These are phyloP conservation scores for Oasisia sp. DNA, from an alignment of 2,888 invertebrate species.

Conservation along the genomic window DNA sequence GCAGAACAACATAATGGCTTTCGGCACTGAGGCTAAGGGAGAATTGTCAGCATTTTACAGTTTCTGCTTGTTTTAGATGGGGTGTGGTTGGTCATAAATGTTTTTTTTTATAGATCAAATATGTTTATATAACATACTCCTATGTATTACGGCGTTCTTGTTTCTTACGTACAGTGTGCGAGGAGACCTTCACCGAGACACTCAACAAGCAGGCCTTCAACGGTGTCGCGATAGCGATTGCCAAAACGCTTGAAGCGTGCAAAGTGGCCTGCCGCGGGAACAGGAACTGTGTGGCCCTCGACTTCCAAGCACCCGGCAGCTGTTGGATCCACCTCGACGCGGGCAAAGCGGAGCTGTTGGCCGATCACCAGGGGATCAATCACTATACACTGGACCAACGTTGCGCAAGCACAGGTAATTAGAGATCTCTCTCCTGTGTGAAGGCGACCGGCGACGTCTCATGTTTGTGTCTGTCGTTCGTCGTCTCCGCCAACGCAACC, in stretches of 20 bases:
- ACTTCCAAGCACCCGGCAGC: neutral
- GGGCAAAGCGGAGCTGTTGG: neutral
- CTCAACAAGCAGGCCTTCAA: neutral
- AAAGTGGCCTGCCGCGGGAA: neutral
- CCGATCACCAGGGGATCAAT: neutral
- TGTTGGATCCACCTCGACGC: neutral
- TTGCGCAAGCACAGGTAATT: neutral
- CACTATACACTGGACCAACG: neutral
- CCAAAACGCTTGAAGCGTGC: neutral
- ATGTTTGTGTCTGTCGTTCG: neutral
- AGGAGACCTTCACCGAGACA: neutral
- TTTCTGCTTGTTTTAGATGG: too few species aligned
- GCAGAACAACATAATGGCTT: too few species aligned
- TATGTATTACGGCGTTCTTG: neutral
- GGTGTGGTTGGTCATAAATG: neutral
- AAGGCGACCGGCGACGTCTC: neutral
- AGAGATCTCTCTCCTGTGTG: neutral
- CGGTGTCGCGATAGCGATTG: neutral
- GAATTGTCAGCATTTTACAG: too few species aligned
- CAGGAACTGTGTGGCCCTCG: neutral
- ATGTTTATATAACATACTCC: too few species aligned
- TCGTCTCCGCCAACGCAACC: neutral
- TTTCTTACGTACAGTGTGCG: neutral
- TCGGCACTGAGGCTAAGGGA: too few species aligned
- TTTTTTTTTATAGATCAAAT: neutral